Percentiles rank a stretch among this genome's conserved stretches.
phyloP scores from a whole-genome alignment of 2,888 invertebrate species.

The Trachelus iudaicus region DNA sequence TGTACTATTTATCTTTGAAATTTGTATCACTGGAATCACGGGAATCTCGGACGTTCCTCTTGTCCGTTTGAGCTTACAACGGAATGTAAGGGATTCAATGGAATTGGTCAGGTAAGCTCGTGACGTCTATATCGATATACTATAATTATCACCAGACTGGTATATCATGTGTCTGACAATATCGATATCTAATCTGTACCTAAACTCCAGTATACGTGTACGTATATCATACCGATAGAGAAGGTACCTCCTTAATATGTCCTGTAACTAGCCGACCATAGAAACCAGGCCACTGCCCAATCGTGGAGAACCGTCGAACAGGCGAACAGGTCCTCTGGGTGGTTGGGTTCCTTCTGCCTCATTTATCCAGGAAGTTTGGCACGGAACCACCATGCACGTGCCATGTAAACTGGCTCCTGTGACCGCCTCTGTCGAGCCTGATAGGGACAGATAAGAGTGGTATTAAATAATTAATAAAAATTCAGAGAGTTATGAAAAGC shows the following conservation, averaged over 20 bases:
- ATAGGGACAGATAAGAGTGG: neutral
- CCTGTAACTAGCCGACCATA: conserved; percentile 36
- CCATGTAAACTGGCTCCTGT: neutral
- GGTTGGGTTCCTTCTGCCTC: conserved; percentile 36
- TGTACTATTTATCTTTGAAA: neutral
- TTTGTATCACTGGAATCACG: neutral
- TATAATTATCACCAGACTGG: neutral
- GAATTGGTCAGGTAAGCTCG: neutral
- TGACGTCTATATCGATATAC: neutral
- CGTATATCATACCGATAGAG: neutral
- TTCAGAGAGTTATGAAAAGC: neutral
- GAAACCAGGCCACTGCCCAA: conserved; percentile 55
- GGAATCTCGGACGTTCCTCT: neutral
- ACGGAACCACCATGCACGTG: neutral
- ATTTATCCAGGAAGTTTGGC: conserved; percentile 30
- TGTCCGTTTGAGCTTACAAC: neutral
- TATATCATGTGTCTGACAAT: neutral
- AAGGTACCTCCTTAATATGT: neutral
- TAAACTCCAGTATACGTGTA: neutral
- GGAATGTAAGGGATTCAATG: neutral
- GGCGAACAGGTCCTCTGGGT: conserved; percentile 27
- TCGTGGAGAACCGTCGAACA: conserved; percentile 37
- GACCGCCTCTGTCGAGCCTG: neutral
- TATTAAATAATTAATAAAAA: neutral
- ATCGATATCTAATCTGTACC: neutral